Percentiles rank a stretch among this genome's conserved stretches.
Evolutionary conservation across 2,888 invertebrate genomes (phyloP).

Genomic region (Pomacea canaliculata): DNA sequence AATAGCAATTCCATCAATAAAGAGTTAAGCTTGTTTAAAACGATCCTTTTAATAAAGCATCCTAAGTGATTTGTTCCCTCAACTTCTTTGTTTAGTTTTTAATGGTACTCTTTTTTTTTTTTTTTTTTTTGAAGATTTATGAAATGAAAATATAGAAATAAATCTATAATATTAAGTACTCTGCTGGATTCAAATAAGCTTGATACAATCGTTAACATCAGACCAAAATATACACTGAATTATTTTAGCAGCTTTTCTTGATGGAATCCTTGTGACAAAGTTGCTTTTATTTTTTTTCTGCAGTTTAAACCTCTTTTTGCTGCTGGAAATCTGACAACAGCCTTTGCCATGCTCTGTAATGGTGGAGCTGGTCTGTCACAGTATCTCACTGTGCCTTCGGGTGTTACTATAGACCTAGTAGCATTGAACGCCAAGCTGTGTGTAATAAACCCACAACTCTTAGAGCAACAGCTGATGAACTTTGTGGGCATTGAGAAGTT

Average conservation of each 20-base stretch:
- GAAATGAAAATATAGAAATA: too few species aligned
- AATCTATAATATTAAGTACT: too few species aligned
- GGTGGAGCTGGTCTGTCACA: slow-evolving; percentile 31
- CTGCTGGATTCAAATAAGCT: too few species aligned
- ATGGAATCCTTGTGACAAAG: neutral
- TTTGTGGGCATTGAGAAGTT: slow-evolving; percentile 23
- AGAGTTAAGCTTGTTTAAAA: too few species aligned
- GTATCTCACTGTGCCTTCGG: slow-evolving; percentile 43
- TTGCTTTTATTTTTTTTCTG: slow-evolving; percentile 10
- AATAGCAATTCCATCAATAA: neutral
- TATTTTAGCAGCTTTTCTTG: too few species aligned
- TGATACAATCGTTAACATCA: too few species aligned
- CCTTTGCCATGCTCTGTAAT: slow-evolving; percentile 40
- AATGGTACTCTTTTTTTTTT: too few species aligned
- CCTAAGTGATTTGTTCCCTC: too few species aligned
- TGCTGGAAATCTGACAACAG: slow-evolving; percentile 31
- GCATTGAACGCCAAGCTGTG: slow-evolving; percentile 46
- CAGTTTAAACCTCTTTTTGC: slow-evolving; percentile 37
- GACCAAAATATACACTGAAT: too few species aligned
- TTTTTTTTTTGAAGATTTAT: too few species aligned
- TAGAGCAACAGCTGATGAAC: slow-evolving; percentile 33
- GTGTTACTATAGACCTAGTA: slow-evolving; percentile 36
- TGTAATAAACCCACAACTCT: slow-evolving; percentile 37
- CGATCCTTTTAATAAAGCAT: too few species aligned
- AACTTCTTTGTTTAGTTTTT: too few species aligned